Evolutionary conservation across 1,140 invertebrate species (phyloP).

Genomic region (Asbolus verrucosus): DNA sequence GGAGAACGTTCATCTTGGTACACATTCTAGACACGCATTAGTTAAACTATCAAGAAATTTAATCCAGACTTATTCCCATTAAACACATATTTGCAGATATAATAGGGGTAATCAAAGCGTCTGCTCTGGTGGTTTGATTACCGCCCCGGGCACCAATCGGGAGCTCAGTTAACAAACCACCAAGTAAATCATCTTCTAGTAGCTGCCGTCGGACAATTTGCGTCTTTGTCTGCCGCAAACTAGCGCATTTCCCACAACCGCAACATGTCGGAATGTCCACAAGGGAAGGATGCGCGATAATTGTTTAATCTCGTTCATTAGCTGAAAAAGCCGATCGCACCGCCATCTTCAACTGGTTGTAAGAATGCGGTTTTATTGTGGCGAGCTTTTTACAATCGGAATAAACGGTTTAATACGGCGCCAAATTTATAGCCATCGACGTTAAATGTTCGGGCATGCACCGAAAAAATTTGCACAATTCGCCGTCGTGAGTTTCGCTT

Average conservation of each 20-base stretch:
- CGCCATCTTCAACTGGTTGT: conserved; percentile 18
- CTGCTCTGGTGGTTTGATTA: conserved; percentile 23
- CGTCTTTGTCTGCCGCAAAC: not conserved
- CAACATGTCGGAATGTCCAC: not conserved
- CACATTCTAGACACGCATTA: too few relatives aligned
- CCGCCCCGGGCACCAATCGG: conserved; percentile 12
- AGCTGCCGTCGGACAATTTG: not conserved
- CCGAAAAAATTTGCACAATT: conserved; percentile 4
- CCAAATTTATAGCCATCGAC: conserved; percentile 17
- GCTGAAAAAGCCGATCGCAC: not conserved
- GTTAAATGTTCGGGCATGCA: not conserved
- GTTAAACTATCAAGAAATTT: not conserved
- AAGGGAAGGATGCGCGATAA: not conserved
- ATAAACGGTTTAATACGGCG: conserved; percentile 21
- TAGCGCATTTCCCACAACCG: conserved; percentile 6
- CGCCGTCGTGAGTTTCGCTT: too few relatives aligned
- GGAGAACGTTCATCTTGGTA: too few relatives aligned
- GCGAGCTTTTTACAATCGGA: not conserved
- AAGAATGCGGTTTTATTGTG: conserved; percentile 27
- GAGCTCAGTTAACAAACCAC: conserved; percentile 24
- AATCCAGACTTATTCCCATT: not conserved
- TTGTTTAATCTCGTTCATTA: conserved; percentile 20
- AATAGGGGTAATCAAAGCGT: conserved; percentile 28
- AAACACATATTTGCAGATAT: conserved; percentile 4
- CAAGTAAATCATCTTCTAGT: conserved; percentile 7